A percentile compares a stretch with the other conserved stretches of the same genome.
phyloP scores from a whole-genome alignment of 2,113 vertebrate species.

The Hemicordylus capensis region DNA sequence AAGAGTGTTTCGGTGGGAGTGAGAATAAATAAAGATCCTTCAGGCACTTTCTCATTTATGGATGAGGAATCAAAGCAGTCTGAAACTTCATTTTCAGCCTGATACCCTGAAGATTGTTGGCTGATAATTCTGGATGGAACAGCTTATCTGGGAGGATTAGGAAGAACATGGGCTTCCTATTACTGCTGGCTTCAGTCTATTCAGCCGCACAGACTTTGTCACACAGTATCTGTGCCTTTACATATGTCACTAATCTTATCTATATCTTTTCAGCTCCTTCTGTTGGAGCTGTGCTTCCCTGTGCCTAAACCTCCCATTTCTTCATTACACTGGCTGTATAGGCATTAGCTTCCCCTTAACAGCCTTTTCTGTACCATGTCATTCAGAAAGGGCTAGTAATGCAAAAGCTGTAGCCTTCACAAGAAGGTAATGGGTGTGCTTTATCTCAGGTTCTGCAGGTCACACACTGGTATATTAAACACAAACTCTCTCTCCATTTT shows the following conservation, averaged over 20 bases:
- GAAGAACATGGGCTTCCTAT: constrained; percentile 85
- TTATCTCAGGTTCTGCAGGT: constrained; percentile 76
- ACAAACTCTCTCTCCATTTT: constrained; percentile 35
- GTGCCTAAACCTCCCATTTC: constrained; percentile 80
- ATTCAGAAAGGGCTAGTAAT: constrained; percentile 76
- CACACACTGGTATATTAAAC: constrained; percentile 72
- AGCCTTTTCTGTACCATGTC: constrained; percentile 75
- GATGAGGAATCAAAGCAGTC: constrained; percentile 87
- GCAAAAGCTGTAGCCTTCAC: constrained; percentile 64
- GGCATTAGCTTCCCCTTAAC: constrained; percentile 76
- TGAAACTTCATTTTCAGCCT: constrained; percentile 89
- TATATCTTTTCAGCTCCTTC: constrained; percentile 86
- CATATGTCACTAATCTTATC: constrained; percentile 90
- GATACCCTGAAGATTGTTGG: constrained; percentile 88
- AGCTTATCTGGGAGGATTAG: constrained; percentile 88
- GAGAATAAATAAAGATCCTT: constrained; percentile 90
- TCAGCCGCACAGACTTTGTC: constrained; percentile 83
- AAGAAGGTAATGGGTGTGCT: constrained; percentile 71
- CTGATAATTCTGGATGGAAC: constrained; percentile 89
- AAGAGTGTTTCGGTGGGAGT: constrained; percentile 84
- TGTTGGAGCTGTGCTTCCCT: constrained; percentile 80
- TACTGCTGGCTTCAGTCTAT: constrained; percentile 84
- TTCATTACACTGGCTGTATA: constrained; percentile 77
- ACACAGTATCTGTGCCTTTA: constrained; percentile 86
- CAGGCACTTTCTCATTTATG: constrained; percentile 89